These are phyloP conservation scores for Diachasma alloeum DNA, from an alignment of 1,140 invertebrate species.

Conservation along the genomic window DNA sequence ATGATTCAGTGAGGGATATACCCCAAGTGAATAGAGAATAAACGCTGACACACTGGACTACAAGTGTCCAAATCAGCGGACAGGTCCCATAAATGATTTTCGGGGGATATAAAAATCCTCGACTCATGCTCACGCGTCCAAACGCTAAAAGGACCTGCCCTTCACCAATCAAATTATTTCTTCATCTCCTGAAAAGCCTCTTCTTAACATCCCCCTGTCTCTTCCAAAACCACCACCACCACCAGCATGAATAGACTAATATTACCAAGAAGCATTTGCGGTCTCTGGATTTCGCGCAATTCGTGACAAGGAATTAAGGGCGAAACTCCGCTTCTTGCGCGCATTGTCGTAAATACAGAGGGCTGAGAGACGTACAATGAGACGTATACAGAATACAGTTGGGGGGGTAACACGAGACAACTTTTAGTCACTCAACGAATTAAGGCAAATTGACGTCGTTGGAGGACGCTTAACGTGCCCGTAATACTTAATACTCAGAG, in stretches of 20 bases:
- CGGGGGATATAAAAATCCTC: background rate
- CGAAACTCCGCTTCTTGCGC: background rate
- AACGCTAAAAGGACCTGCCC: background rate
- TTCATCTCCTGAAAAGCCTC: constrained; percentile 3
- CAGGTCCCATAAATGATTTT: background rate
- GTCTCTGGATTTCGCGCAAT: background rate
- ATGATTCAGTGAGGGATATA: background rate
- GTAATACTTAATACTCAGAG: constrained; percentile 29
- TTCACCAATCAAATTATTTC: background rate
- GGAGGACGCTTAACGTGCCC: constrained; percentile 27
- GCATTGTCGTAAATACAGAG: constrained; percentile 2
- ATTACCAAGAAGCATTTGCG: background rate
- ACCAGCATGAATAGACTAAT: background rate
- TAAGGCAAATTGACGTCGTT: constrained; percentile 27
- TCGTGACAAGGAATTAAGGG: constrained; percentile 6
- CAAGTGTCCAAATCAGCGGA: background rate
- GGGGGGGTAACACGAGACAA: background rate
- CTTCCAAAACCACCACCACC: background rate
- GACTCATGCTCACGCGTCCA: background rate
- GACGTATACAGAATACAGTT: background rate
- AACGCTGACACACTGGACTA: background rate
- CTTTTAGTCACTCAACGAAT: constrained; percentile 8
- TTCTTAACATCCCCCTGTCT: background rate
- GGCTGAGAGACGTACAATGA: background rate
- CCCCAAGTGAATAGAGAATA: background rate